Base-by-base conservation (phyloP, 2,888 invertebrate species). In the Torymus aiolomorphi region DNA sequence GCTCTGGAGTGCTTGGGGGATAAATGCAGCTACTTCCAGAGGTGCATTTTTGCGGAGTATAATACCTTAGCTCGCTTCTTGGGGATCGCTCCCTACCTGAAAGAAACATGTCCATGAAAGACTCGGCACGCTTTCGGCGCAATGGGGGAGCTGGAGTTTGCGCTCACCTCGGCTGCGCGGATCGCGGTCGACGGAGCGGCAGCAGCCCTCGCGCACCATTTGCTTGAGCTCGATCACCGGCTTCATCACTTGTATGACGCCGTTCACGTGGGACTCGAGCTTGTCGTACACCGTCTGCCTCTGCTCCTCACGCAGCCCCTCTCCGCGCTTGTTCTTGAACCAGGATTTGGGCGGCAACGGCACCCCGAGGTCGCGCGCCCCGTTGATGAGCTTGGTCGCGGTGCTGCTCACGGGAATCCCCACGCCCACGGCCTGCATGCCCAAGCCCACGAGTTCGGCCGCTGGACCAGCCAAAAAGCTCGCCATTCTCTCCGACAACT, bases 361-460 rank as follows among this genome's bases (percentile, higher is more conserved):
- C 3, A 78, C 1, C 0, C 80, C 77, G 20, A 51, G 12, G 20
- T 51, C 24, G 12, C 81, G 78, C 31, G 76, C 18, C 0, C 74
- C 66, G 2, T 81, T 57, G 13, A 81, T 20, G 0, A 81, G 16
- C 42, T 57, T 76, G 14, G 8, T 12, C 16, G 24, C 18, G n/a
- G 78, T 80, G 52, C 78, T 67, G 70, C 71, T 49, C 1, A 81
- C 76, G 2, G 85, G 82, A 3, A 83, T 81, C 49, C 82, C 82
- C 42, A 82, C 74, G 5, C 83, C 75, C 8, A 82, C 54, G 31
- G 83, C 81, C 66, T 82, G 83, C 11, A 85, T 76, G 10, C 85
- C 85, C 13, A 78, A 76, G 24, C 82, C 84, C n/a, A 86, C 65
- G 13, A 86, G 74, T 54, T 80, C 76, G 4, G 84, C 84, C 3